These are phyloP conservation scores for Danio jaintianensis DNA, from an alignment of 2,797 vertebrate species.

Conservation along the genomic window DNA sequence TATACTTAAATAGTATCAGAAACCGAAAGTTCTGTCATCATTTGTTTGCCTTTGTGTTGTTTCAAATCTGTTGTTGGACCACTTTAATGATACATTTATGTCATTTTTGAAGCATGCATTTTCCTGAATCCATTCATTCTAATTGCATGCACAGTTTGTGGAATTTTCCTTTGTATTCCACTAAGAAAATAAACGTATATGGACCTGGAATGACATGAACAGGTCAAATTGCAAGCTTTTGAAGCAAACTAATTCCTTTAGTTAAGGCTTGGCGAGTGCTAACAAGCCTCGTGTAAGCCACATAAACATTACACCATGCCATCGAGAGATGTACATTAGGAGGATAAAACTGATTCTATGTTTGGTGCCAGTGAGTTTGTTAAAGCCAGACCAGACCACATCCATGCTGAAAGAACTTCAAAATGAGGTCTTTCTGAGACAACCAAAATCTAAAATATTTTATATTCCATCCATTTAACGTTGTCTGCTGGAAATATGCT, in stretches of 20 bases:
- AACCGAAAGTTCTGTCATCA: neutral
- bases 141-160: neutral
- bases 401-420: neutral
- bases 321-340: neutral
- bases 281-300: conserved; percentile 3
- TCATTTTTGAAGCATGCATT: neutral
- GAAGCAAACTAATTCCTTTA: neutral
- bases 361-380: conserved; percentile 58
- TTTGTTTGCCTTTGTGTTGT: neutral
- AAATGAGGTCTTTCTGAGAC: neutral
- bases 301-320: conserved; percentile 8
- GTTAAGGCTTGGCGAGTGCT: neutral
- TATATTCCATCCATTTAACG: too few relatives aligned
- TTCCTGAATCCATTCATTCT: neutral
- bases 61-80: neutral
- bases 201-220: neutral
- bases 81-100: neutral
- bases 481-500: too few relatives aligned
- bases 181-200: too few relatives aligned
- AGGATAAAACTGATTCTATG: conserved; percentile 53
- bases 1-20: neutral
- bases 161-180: neutral
- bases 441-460: neutral
- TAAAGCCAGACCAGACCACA: conserved; percentile 65
- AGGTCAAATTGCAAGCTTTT: neutral